These are phyloP conservation scores for Diadumene lineata DNA, from an alignment of 92 coral and sea anemone genomes.

Conservation along the genomic window DNA sequence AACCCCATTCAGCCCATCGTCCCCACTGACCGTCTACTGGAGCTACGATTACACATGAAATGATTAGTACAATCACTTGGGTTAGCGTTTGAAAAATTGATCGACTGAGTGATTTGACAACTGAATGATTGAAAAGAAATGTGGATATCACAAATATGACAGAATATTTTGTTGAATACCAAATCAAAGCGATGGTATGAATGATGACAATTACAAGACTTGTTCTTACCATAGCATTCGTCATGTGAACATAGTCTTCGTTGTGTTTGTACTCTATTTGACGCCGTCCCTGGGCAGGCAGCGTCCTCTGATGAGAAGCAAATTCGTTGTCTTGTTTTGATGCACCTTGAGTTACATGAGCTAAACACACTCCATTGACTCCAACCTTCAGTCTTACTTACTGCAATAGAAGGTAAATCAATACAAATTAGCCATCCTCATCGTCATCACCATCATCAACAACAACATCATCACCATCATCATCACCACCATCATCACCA, in stretches of 20 bases:
- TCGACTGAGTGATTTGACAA: too few species aligned
- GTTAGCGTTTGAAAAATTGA: too few species aligned
- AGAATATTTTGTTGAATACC: too few species aligned
- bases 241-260: constrained; percentile 62
- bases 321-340: constrained; percentile 80
- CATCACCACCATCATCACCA: background rate
- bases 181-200: too few species aligned
- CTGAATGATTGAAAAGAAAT: too few species aligned
- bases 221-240: constrained; percentile 83
- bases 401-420: constrained; percentile 30
- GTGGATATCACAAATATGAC: too few species aligned
- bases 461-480: background rate
- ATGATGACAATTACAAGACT: too few species aligned
- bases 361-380: constrained; percentile 89
- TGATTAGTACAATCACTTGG: background rate
- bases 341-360: constrained; percentile 82
- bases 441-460: background rate
- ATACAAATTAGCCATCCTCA: too few species aligned
- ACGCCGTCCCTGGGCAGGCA: constrained; percentile 81
- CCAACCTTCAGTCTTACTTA: constrained; percentile 64
- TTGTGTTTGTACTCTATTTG: constrained; percentile 72
- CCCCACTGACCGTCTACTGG: constrained; percentile 93
- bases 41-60: constrained; percentile 44
- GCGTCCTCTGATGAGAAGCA: constrained; percentile 66
- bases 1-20: constrained; percentile 77